A percentile compares a stretch with the other conserved stretches of the same genome.
These are phyloP conservation scores for Scrobipalpa costella DNA, from an alignment of 2,888 invertebrate species.

Conservation along the genomic window DNA sequence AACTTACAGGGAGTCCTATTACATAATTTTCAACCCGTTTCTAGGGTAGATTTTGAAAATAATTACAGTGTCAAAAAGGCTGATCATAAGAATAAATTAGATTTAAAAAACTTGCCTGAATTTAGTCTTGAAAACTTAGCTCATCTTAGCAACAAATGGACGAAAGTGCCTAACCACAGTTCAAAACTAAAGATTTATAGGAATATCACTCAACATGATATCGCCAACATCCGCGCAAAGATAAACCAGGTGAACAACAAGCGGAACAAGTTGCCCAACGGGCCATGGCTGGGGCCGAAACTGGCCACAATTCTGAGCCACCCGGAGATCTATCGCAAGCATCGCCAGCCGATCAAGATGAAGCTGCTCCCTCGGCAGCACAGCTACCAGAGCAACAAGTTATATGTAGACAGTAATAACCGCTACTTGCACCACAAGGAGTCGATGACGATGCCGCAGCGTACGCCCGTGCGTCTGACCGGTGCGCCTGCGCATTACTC, in stretches of 20 bases:
- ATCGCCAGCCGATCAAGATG: not conserved
- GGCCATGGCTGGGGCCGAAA: constrained; percentile 2
- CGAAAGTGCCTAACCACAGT: not conserved
- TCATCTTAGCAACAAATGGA: not conserved
- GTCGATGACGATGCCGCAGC: not conserved
- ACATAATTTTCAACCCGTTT: constrained; percentile 19
- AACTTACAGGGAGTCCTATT: constrained; percentile 21
- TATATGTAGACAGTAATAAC: constrained; percentile 1
- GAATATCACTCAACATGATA: not conserved
- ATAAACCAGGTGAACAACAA: constrained; percentile 1
- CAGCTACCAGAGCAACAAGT: not conserved
- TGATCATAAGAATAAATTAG: not conserved
- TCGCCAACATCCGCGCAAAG: not conserved
- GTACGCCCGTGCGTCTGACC: not conserved
- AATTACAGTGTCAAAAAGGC: not conserved
- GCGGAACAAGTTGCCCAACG: not conserved
- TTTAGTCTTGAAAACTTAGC: not conserved
- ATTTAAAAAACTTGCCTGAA: not conserved
- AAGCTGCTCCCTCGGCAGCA: not conserved
- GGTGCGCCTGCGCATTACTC: not conserved
- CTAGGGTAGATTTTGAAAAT: not conserved
- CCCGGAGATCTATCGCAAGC: constrained; percentile 19
- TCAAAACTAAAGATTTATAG: not conserved
- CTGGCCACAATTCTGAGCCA: constrained; percentile 30
- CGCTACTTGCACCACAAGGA: constrained; percentile 10